These are phyloP conservation scores for Cichladusa arquata DNA, from an alignment of 2,113 vertebrate species.

Conservation along the genomic window DNA sequence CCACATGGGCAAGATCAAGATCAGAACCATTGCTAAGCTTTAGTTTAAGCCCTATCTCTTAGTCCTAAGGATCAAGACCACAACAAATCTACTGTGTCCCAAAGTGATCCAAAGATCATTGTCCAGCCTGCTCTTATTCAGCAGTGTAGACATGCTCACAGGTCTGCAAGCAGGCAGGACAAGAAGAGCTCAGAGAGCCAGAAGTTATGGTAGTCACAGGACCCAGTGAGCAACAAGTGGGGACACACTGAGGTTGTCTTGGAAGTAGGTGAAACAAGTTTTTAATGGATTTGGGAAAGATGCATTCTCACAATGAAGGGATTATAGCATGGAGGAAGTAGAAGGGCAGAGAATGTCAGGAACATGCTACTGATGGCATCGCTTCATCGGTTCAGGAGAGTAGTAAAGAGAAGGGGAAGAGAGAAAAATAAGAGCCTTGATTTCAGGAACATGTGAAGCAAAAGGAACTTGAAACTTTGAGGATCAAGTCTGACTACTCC, in stretches of 20 bases:
- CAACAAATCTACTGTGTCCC: background rate
- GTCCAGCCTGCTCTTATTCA: background rate
- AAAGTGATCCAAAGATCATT: background rate
- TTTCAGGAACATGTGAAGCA: background rate
- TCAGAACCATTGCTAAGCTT: background rate
- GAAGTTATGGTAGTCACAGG: fast-evolving
- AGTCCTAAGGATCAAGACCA: background rate
- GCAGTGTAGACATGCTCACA: background rate
- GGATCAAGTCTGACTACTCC: background rate
- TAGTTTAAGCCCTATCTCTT: background rate
- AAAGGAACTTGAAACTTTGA: background rate
- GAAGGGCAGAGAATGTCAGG: background rate
- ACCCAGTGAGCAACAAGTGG: background rate
- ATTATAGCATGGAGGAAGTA: background rate
- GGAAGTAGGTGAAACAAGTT: background rate
- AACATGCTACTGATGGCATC: background rate
- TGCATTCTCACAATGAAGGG: background rate
- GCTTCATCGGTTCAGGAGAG: background rate
- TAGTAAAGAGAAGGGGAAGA: background rate
- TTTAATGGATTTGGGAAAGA: background rate
- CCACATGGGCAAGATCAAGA: background rate
- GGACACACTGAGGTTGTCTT: fast-evolving
- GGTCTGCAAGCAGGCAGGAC: background rate
- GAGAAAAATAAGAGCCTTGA: background rate
- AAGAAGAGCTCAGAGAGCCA: background rate